Evolutionary conservation across 2,113 vertebrate species (phyloP).

Genomic region (Indicator indicator): DNA sequence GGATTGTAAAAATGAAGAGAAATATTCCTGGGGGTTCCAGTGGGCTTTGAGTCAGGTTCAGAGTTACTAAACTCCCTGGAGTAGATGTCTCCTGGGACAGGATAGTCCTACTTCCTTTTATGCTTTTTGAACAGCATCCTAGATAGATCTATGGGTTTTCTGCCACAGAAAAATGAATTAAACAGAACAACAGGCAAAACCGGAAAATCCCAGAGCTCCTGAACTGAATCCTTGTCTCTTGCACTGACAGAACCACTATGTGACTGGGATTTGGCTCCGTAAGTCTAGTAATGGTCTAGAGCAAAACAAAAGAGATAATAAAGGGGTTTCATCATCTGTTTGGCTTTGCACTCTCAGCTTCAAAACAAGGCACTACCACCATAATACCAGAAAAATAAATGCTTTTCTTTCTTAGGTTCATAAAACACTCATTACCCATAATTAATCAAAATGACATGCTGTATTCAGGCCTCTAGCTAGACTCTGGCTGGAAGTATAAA

Average conservation of each 20-base stretch:
- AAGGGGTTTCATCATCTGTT: constrained; percentile 59
- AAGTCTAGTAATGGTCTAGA: constrained; percentile 12
- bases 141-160: background rate
- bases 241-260: background rate
- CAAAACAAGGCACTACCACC: constrained; percentile 67
- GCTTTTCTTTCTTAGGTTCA: constrained; percentile 76
- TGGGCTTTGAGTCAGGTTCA: background rate
- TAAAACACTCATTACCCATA: constrained; percentile 82
- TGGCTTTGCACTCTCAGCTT: constrained; percentile 50
- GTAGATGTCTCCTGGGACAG: background rate
- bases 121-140: background rate
- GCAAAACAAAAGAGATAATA: constrained; percentile 54
- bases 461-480: constrained; percentile 73
- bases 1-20: background rate
- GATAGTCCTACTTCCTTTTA: background rate
- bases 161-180: background rate
- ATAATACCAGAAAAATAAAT: constrained; percentile 73
- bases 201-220: background rate
- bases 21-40: background rate
- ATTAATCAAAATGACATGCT: constrained; percentile 82
- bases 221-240: background rate
- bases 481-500: constrained; percentile 60
- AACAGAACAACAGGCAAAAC: background rate
- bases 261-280: background rate
- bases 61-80: background rate